Percentiles rank a stretch among this genome's conserved stretches.
Evolutionary conservation across 92 coral and sea anemone genomes (phyloP).

Genomic region (Porites rus): DNA sequence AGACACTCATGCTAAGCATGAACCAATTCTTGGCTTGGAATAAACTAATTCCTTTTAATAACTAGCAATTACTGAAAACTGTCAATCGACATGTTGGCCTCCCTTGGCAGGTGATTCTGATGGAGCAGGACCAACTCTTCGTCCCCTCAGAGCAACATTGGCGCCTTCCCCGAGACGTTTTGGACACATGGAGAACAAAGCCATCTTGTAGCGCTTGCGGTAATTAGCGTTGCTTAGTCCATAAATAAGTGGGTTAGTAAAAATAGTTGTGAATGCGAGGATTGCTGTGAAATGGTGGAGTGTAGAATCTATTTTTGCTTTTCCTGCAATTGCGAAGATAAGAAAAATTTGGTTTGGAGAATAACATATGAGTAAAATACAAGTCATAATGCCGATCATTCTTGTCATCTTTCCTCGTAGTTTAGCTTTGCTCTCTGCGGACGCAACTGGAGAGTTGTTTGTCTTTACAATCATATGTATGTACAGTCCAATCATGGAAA

Average conservation of each 20-base stretch:
- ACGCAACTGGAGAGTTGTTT: constrained; percentile 8
- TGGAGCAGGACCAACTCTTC: neutral
- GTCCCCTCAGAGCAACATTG: neutral
- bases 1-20: too few relatives aligned
- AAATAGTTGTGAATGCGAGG: constrained; percentile 70
- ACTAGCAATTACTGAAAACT: too few relatives aligned
- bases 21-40: too few relatives aligned
- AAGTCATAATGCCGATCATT: too few relatives aligned
- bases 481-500: too few relatives aligned
- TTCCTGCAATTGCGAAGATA: constrained; percentile 3
- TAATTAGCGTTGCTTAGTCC: constrained; percentile 45
- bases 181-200: neutral
- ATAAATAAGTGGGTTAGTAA: constrained; percentile 56
- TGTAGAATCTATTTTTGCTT: constrained; percentile 5
- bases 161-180: neutral
- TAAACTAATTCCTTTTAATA: too few relatives aligned
- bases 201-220: constrained; percentile 58
- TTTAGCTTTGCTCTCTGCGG: constrained; percentile 25
- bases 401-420: too few relatives aligned
- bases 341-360: constrained; percentile 58
- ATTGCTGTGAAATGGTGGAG: too few relatives aligned
- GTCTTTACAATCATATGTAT: too few relatives aligned
- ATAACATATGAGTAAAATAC: too few relatives aligned
- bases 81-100: too few relatives aligned
- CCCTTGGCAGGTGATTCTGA: neutral